A percentile compares a stretch with the other conserved stretches of the same genome.
Conservation (phyloP, 2,113 vertebrate species). For the Psettodes erumei region DNA sequence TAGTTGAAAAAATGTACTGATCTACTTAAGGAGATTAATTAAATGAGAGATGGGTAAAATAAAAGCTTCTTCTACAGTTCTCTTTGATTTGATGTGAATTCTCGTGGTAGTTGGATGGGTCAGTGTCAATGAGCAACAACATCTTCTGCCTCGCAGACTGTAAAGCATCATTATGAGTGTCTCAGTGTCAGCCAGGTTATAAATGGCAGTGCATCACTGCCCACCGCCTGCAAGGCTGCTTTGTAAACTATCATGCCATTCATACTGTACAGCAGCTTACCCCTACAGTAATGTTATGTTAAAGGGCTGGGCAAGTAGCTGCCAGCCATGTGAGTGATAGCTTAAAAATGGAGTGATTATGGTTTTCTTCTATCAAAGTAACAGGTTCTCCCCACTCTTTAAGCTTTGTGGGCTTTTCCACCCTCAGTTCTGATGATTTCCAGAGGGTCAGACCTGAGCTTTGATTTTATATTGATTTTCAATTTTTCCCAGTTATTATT, state of each 20-base stretch:
- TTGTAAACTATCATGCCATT: neutral
- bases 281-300: neutral
- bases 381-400: slow-evolving; percentile 1
- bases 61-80: no score
- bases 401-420: no score
- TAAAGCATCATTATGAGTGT: slow-evolving; percentile 6
- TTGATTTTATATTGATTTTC: no score
- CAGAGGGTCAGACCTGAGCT: no score
- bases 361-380: neutral
- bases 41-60: no score
- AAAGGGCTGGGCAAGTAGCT: neutral
- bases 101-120: no score
- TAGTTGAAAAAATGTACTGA: no score
- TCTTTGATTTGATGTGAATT: no score
- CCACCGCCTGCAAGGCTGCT: neutral
- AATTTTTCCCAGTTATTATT: no score
- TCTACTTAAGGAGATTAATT: no score
- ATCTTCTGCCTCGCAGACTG: slow-evolving; percentile 3
- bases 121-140: neutral
- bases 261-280: neutral
- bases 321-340: slow-evolving; percentile 9
- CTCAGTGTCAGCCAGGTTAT: neutral
- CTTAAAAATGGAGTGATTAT: slow-evolving; percentile 16
- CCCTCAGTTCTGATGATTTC: no score
- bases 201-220: neutral